phyloP scores from a whole-genome alignment of 2,113 vertebrate species.

The Caretta caretta region DNA sequence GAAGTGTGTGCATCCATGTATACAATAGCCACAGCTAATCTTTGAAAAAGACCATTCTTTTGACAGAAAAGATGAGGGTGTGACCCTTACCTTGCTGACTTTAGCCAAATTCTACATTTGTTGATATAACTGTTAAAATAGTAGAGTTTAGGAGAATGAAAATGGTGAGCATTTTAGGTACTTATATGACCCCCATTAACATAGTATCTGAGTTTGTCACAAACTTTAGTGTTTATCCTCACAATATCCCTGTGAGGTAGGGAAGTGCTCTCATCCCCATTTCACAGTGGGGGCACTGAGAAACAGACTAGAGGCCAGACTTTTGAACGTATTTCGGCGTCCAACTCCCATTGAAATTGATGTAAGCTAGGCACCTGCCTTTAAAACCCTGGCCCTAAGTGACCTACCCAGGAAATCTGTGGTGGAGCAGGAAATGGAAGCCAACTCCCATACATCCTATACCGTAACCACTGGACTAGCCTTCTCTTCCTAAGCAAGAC shows the following conservation, averaged over 20 bases:
- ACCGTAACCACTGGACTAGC: not conserved
- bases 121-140: constrained; percentile 10
- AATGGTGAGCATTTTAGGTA: not conserved
- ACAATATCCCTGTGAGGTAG: not conserved
- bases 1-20: not conserved
- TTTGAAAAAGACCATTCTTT: constrained; percentile 12
- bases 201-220: not conserved
- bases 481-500: constrained; percentile 5
- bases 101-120: constrained; percentile 19
- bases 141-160: too few relatives aligned
- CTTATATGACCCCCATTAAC: not conserved
- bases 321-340: not conserved
- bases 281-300: not conserved
- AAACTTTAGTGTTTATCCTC: not conserved
- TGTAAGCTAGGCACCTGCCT: not conserved
- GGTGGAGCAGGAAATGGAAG: not conserved
- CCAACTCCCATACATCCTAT: not conserved
- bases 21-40: constrained; percentile 15
- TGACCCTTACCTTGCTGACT: not conserved
- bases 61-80: constrained; percentile 12
- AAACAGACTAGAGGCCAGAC: not conserved
- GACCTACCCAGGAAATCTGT: not conserved
- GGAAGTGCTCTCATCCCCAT: not conserved
- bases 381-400: not conserved
- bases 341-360: not conserved